Base-by-base conservation (phyloP, 2,797 vertebrate genomes). In the Dromococcyx pavoninus region DNA sequence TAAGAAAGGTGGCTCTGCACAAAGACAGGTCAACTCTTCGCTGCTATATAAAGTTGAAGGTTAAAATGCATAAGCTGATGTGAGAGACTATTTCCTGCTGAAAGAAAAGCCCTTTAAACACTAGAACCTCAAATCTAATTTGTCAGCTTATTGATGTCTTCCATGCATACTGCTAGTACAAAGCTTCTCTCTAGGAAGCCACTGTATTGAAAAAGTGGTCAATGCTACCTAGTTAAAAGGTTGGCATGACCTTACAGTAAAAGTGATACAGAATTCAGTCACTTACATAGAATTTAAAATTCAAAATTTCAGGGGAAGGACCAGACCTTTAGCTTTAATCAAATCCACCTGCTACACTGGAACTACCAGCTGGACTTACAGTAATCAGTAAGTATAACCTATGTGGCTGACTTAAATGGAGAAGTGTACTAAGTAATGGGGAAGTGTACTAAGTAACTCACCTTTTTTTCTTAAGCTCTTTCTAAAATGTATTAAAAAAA, bases 21-120 rank as follows among this genome's bases (percentile, higher is more conserved):
- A 84, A 89, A 88, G 51, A 65, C 71, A 82, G 80, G 62, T 94
- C 79, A 95, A 75, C 84, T 72, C 79, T 87, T 71, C 4, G 2
- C 66, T 94, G 84, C 91, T 96, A 96, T 96, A 96, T 89, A 91
- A 96, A 96, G 93, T 88, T 95, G 71, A 95, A 95, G 88, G 93
- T 94, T 96, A 96, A 80, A 96, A 96, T 93, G 85, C 23, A 0
- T 93, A 95, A 96, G 86, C 95, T 94, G 71, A 85, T 88, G 81
- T 85, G 66, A 89, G 66, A 96, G 77, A 96, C 91, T 93, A 94
- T 17, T 96, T 96, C 93, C 92, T 93, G 89, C 86, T 89, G 53
- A 79, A 96, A 94, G 90, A 84, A 97, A 97, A 96, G 86, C 83
- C 94, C 81, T 97, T 88, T 89, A 85, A 92, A 96, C 86, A 91